Percentiles rank a stretch among this genome's conserved stretches.
Evolutionary conservation across 2,797 vertebrate species (phyloP).

Genomic region (Malurus splendens): DNA sequence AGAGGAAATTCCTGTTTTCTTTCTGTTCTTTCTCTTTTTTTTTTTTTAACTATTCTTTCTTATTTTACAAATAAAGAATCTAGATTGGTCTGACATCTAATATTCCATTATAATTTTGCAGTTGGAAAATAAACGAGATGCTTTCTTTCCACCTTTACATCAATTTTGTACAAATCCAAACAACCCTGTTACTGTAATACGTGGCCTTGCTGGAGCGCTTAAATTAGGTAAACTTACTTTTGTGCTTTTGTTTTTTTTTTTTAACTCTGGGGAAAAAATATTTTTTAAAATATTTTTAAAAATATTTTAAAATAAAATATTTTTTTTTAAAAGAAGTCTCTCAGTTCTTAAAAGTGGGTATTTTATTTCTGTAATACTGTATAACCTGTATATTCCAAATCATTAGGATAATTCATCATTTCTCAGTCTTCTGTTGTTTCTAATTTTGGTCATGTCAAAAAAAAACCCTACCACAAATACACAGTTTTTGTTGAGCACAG

Average conservation of each 20-base stretch:
- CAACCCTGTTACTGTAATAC: constrained; percentile 98
- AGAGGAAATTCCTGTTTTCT: neutral
- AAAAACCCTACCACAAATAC: neutral
- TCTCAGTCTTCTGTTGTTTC: neutral
- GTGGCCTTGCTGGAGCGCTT: constrained; percentile 97
- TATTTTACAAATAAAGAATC: neutral
- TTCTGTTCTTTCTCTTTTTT: neutral
- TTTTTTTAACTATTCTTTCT: neutral
- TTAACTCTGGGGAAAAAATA: neutral
- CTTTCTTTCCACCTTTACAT: constrained; percentile 96
- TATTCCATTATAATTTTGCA: constrained; percentile 70
- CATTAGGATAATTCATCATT: neutral
- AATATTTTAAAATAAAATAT: no score
- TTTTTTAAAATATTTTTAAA: no score
- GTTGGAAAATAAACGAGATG: constrained; percentile 97
- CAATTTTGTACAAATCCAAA: constrained; percentile 98
- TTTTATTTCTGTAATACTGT: neutral
- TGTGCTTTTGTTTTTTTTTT: neutral
- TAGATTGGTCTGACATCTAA: constrained; percentile 33
- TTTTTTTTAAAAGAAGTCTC: neutral
- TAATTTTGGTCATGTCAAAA: neutral
- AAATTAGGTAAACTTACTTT: constrained; percentile 77
- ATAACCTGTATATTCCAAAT: neutral
- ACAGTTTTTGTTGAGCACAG: neutral
- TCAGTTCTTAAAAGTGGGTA: neutral